Conservation (phyloP, 64 coral and sea anemone genomes). For the Porites australiensis region DNA sequence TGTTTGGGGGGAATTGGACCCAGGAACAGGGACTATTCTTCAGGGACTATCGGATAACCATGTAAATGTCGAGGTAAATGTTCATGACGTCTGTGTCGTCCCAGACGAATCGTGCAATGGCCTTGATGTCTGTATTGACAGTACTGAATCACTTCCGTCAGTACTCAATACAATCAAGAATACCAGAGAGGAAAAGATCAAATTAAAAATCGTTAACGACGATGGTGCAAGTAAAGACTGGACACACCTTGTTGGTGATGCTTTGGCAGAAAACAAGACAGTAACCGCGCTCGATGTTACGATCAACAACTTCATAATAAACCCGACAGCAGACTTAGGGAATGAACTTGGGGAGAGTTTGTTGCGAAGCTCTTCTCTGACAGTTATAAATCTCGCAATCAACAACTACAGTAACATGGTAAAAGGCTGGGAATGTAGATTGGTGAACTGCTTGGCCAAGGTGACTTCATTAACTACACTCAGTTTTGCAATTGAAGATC, state of each 20-base stretch:
- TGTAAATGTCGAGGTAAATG: not conserved
- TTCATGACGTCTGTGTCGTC: not conserved
- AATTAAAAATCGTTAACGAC: not conserved
- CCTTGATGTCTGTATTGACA: not conserved
- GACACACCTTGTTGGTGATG: not conserved
- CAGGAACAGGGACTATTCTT: too few species aligned
- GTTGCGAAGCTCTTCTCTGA: not conserved
- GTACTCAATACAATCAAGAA: not conserved
- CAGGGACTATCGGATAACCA: too few species aligned
- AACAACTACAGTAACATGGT: not conserved
- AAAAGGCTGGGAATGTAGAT: not conserved
- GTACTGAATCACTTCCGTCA: not conserved
- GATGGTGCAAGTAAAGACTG: not conserved
- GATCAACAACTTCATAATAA: not conserved
- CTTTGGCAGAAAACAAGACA: not conserved
- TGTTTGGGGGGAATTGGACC: not conserved
- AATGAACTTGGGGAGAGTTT: not conserved
- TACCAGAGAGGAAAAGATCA: not conserved
- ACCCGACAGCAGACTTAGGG: not conserved
- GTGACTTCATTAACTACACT: not conserved
- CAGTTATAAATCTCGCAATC: not conserved
- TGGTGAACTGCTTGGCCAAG: not conserved
- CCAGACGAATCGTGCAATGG: not conserved
- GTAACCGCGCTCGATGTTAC: not conserved
- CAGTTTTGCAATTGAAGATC: not conserved